Percentiles rank a stretch among this genome's conserved stretches.
Conservation (phyloP, 2,888 invertebrate species). For the Tenthredo amoena region DNA sequence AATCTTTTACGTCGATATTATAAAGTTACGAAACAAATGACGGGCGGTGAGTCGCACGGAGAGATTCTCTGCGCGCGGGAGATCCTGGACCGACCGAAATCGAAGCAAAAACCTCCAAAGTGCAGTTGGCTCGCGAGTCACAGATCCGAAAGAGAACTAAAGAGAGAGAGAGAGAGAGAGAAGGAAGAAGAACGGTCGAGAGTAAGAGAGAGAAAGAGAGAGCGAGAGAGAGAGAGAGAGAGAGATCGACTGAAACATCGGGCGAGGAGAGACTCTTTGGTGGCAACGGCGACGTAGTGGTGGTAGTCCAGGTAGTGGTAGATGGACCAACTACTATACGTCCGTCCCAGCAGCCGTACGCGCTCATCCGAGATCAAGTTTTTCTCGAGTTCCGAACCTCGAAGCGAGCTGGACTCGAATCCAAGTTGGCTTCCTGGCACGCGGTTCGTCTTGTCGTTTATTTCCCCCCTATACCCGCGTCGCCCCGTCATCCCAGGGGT, state of each 20-base stretch:
- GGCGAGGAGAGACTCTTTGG: constrained; percentile 65
- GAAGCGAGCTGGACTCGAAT: constrained; percentile 67
- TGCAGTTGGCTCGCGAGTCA: constrained; percentile 66
- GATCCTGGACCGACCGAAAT: constrained; percentile 57
- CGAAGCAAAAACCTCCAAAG: constrained; percentile 68
- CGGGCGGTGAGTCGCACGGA: constrained; percentile 30
- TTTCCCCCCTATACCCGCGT: constrained; percentile 52
- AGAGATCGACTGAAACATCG: constrained; percentile 53
- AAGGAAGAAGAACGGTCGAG: constrained; percentile 29
- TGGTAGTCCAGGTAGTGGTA: constrained; percentile 48
- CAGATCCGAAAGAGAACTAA: constrained; percentile 54
- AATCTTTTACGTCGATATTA: constrained; percentile 44
- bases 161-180: constrained; percentile 56
- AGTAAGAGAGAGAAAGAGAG: constrained; percentile 37
- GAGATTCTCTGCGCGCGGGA: constrained; percentile 59
- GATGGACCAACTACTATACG: constrained; percentile 61
- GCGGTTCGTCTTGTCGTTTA: constrained; percentile 70
- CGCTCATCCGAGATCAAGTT: constrained; percentile 75
- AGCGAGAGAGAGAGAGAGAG: constrained; percentile 55
- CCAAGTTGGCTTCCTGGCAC: constrained; percentile 76
- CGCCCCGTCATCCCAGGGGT: constrained; percentile 57
- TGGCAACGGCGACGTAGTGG: constrained; percentile 60
- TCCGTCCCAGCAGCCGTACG: constrained; percentile 64
- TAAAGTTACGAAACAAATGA: constrained; percentile 48
- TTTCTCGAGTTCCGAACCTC: constrained; percentile 70